Conservation (phyloP, 2,797 vertebrate species). For the Betta splendens region DNA sequence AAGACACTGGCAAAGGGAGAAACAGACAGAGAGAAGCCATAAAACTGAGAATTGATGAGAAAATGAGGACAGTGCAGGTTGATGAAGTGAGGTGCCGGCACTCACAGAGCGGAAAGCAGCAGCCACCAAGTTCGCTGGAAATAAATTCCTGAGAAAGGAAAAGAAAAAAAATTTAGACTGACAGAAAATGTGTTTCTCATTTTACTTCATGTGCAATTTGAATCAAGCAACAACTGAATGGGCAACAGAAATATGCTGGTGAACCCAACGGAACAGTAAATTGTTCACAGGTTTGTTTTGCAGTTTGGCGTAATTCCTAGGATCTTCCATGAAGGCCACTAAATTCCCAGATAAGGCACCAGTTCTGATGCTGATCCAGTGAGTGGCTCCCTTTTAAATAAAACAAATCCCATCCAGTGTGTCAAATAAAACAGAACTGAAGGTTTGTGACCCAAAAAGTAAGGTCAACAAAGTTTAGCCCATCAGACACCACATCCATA, state of each 20-base stretch:
- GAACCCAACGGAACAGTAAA: slow-evolving; percentile 7
- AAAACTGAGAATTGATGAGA: neutral
- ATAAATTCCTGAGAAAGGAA: slow-evolving; percentile 87
- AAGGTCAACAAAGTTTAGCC: too few relatives aligned
- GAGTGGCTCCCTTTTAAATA: slow-evolving; percentile 10
- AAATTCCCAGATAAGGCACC: slow-evolving; percentile 27
- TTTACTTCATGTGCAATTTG: neutral
- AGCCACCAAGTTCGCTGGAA: slow-evolving; percentile 94
- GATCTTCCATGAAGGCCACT: slow-evolving; percentile 12
- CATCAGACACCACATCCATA: too few relatives aligned
- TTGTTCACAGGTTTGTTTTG: slow-evolving; percentile 22
- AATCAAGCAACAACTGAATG: neutral
- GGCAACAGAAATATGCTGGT: neutral
- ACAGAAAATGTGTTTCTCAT: neutral
- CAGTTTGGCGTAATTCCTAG: slow-evolving; percentile 26
- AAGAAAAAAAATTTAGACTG: slow-evolving; percentile 32
- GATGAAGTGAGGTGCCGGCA: slow-evolving; percentile 19
- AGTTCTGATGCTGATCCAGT: slow-evolving; percentile 16
- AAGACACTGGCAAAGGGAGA: slow-evolving; percentile 6
- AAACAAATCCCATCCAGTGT: too few relatives aligned
- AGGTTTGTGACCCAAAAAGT: too few relatives aligned
- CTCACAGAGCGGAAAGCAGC: slow-evolving; percentile 95
- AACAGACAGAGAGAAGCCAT: slow-evolving; percentile 5
- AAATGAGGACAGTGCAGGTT: neutral
- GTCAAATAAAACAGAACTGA: too few relatives aligned